Percentiles rank a stretch among this genome's conserved stretches.
phyloP scores from a whole-genome alignment of 2,113 vertebrate genomes.

The Ciconia maguari region DNA sequence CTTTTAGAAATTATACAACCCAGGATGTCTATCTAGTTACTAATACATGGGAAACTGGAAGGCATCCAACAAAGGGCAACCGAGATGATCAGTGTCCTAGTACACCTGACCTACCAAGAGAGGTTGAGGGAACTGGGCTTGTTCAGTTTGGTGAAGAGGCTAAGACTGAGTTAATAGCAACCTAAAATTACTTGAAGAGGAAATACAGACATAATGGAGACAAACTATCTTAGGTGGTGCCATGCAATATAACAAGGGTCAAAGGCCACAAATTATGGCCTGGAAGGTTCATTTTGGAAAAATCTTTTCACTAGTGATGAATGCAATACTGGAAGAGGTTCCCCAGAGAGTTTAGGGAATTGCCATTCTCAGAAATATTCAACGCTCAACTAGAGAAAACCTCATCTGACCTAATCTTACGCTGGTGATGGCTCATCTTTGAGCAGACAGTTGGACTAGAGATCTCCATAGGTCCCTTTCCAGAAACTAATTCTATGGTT shows the following conservation, averaged over 20 bases:
- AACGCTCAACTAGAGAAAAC: background rate
- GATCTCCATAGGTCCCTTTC: background rate
- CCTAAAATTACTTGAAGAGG: background rate
- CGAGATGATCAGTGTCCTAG: accelerated
- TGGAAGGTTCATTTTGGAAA: background rate
- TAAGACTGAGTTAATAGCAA: background rate
- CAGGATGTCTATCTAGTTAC: background rate
- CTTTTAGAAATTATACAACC: background rate
- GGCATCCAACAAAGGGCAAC: background rate
- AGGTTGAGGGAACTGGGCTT: background rate
- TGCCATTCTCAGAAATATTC: background rate
- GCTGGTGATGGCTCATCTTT: background rate
- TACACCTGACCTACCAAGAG: background rate
- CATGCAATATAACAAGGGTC: accelerated
- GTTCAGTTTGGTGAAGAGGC: background rate
- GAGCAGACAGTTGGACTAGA: background rate
- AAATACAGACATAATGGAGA: background rate
- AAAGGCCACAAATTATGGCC: background rate
- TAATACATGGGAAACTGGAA: background rate
- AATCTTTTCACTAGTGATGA: background rate
- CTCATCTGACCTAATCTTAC: background rate
- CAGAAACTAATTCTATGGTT: background rate
- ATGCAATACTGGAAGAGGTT: background rate
- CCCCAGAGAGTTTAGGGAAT: background rate
- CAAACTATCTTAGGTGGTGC: background rate